Conservation (phyloP, 2,888 invertebrate species). For the Serripes groenlandicus region DNA sequence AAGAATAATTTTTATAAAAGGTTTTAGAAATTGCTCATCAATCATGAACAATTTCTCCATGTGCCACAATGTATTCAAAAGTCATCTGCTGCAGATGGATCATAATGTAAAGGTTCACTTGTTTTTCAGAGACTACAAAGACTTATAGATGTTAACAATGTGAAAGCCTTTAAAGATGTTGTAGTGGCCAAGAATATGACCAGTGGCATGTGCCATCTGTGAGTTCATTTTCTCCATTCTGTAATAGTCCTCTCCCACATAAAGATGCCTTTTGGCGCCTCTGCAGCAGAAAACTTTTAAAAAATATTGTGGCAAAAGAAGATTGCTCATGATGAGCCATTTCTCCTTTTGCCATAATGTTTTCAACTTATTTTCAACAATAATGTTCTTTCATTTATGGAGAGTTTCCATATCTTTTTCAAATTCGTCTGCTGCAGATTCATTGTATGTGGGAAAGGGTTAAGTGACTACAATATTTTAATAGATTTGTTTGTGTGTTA, state of each 20-base stretch:
- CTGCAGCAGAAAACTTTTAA: no score
- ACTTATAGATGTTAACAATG: conserved; percentile 96
- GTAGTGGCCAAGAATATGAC: conserved; percentile 94
- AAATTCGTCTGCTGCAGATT: no score
- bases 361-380: no score
- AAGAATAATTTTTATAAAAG: not conserved
- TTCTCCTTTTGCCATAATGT: no score
- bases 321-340: no score
- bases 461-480: no score
- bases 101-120: not conserved
- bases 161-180: conserved; percentile 99
- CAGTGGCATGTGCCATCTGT: conserved; percentile 97
- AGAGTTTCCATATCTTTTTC: no score
- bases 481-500: no score
- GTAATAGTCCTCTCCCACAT: not conserved
- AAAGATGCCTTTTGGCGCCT: not conserved
- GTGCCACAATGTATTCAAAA: not conserved
- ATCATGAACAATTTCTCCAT: not conserved
- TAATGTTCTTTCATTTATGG: no score
- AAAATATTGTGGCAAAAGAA: no score
- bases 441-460: no score
- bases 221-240: conserved; percentile 86
- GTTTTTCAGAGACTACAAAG: conserved; percentile 90
- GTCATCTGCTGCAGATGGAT: not conserved
- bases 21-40: not conserved